Evolutionary conservation across 2,888 invertebrate species (phyloP).

Genomic region (Oxyteleia sp.): DNA sequence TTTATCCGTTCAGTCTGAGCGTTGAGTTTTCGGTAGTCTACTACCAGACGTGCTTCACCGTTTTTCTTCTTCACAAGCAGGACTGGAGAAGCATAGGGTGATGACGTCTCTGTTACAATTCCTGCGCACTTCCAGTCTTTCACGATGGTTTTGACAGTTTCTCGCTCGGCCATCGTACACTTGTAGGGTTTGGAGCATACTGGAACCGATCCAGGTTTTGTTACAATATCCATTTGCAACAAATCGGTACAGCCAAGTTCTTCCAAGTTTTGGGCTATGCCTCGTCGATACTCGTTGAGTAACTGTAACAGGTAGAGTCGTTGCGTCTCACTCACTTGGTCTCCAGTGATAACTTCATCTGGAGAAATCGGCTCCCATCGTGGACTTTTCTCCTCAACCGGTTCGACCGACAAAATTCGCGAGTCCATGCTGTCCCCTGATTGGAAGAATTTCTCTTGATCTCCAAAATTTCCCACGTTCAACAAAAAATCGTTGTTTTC

Average conservation of each 20-base stretch:
- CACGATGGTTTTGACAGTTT: conserved; percentile 22
- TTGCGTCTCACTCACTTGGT: conserved; percentile 18
- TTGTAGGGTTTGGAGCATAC: conserved; percentile 42
- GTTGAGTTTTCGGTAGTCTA: too few species aligned
- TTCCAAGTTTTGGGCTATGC: conserved; percentile 21
- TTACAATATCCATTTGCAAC: conserved; percentile 45
- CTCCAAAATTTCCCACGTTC: conserved; percentile 25
- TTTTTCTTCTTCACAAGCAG: conserved; percentile 29
- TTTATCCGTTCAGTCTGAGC: too few species aligned
- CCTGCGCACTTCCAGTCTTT: conserved; percentile 17
- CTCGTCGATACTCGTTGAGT: conserved; percentile 23
- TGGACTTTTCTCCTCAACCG: conserved; percentile 1
- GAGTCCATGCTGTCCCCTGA: conserved; percentile 13
- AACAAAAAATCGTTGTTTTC: not conserved
- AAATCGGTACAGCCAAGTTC: conserved; percentile 30
- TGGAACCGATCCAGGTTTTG: conserved; percentile 31
- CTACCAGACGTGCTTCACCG: conserved; percentile 68
- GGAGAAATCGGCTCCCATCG: conserved; percentile 18
- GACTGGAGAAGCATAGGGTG: conserved; percentile 26
- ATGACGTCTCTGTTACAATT: conserved; percentile 29
- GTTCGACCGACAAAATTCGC: conserved; percentile 24
- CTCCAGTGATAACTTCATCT: conserved; percentile 41
- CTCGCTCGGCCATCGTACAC: conserved; percentile 23
- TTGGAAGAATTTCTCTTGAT: not conserved
- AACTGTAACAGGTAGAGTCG: conserved; percentile 26